These are phyloP conservation scores for Phainopepla nitens DNA, from an alignment of 2,113 vertebrate genomes.

Conservation along the genomic window DNA sequence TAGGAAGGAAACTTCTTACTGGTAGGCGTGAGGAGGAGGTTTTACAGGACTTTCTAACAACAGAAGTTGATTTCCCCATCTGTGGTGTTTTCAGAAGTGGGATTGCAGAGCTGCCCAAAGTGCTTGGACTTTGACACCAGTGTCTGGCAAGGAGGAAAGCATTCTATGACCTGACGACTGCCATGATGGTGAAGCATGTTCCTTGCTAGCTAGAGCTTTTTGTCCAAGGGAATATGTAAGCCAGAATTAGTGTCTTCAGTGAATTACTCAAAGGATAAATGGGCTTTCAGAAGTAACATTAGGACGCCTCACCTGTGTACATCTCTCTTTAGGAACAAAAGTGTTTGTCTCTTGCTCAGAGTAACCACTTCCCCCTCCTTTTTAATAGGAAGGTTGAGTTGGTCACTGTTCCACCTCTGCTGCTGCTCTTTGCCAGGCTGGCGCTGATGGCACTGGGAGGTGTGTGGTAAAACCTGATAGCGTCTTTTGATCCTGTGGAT, in stretches of 20 bases:
- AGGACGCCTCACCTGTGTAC: not conserved
- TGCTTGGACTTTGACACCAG: accelerated
- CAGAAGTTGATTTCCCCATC: not conserved
- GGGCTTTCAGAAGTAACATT: not conserved
- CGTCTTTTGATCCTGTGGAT: not conserved
- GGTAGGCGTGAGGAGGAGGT: not conserved
- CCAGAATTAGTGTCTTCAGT: not conserved
- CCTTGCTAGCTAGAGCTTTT: not conserved
- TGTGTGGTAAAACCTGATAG: not conserved
- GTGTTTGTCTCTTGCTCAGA: not conserved
- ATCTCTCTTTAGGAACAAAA: not conserved
- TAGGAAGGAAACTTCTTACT: not conserved
- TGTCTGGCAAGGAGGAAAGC: not conserved
- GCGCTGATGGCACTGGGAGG: not conserved
- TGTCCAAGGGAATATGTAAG: not conserved
- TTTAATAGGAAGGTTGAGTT: not conserved
- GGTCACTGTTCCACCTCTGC: not conserved
- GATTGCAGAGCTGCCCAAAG: not conserved
- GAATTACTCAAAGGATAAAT: not conserved
- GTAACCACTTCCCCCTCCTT: not conserved
- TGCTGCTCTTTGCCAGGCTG: not conserved
- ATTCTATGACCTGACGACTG: not conserved
- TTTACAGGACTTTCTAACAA: not conserved
- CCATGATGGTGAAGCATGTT: accelerated
- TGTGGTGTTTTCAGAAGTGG: not conserved